These are phyloP conservation scores for Carassius auratus DNA, from an alignment of 2,113 vertebrate species.

Conservation along the genomic window DNA sequence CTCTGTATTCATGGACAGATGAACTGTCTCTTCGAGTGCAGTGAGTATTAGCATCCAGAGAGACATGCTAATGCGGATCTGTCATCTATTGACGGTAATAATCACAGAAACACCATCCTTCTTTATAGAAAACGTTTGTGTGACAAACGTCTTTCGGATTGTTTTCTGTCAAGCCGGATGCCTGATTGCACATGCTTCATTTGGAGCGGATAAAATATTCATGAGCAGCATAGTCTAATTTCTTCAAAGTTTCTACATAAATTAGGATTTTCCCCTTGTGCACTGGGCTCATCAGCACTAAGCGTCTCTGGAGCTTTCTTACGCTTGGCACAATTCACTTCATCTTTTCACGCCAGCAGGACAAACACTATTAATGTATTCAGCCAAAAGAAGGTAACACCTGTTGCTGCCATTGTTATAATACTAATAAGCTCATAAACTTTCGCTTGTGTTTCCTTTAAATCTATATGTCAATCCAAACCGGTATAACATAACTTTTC, in stretches of 20 bases:
- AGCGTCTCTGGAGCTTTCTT: conserved; percentile 41
- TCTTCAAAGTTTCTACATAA: conserved; percentile 45
- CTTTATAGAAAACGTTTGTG: neutral
- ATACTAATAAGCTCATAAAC: neutral
- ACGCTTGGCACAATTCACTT: conserved; percentile 10
- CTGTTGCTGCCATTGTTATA: neutral
- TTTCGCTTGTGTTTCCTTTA: neutral
- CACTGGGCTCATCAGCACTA: conserved; percentile 19
- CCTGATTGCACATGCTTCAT: neutral
- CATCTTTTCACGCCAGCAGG: conserved; percentile 21
- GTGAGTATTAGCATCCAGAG: neutral
- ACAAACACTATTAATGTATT: conserved; percentile 36
- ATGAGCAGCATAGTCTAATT: conserved; percentile 37
- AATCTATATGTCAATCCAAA: neutral
- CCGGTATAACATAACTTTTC: neutral
- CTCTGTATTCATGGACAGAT: neutral
- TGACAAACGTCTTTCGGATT: neutral
- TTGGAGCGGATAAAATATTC: conserved; percentile 44
- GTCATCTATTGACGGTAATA: neutral
- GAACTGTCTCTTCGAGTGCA: neutral
- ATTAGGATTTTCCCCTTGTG: conserved; percentile 30
- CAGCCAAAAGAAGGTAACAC: neutral
- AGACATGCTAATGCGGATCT: neutral
- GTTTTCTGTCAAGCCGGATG: neutral
- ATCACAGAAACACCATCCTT: neutral